Conservation (phyloP, 1,140 invertebrate species). For the Solen grandis region DNA sequence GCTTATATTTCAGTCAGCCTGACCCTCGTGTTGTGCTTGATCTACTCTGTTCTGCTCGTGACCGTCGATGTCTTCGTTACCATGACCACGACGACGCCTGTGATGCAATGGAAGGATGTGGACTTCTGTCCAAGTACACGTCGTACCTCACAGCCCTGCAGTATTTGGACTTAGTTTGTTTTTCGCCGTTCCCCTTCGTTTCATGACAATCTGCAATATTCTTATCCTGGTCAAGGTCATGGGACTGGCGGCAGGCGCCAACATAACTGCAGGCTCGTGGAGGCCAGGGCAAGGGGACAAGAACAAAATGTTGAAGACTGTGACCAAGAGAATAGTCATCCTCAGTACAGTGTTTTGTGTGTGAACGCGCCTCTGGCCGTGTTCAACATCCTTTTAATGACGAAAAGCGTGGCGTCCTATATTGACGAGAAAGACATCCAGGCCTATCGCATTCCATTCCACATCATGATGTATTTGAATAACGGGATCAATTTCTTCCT, state of each 20-base stretch:
- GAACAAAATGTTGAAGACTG: slow-evolving; percentile 51
- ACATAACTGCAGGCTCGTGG: slow-evolving; percentile 26
- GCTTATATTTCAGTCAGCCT: slow-evolving; percentile 16
- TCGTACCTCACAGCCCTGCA: neutral
- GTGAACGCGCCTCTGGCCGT: slow-evolving; percentile 26
- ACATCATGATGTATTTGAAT: slow-evolving; percentile 40
- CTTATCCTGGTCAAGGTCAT: slow-evolving; percentile 38
- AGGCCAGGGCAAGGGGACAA: neutral
- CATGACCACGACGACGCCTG: neutral
- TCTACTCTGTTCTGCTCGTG: neutral
- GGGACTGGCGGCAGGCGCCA: slow-evolving; percentile 25
- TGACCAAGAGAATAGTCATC: slow-evolving; percentile 36
- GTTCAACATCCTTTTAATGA: slow-evolving; percentile 16
- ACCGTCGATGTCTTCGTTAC: neutral
- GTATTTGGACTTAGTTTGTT: slow-evolving; percentile 38
- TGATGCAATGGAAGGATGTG: slow-evolving; percentile 36
- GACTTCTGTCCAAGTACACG: neutral
- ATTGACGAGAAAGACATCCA: neutral
- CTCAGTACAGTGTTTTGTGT: slow-evolving; percentile 9
- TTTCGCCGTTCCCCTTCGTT: slow-evolving; percentile 20
- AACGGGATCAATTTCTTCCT: slow-evolving; percentile 47
- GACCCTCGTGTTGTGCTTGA: neutral
- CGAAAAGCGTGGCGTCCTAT: neutral
- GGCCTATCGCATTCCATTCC: slow-evolving; percentile 13
- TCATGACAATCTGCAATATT: slow-evolving; percentile 31